A percentile compares a stretch with the other conserved stretches of the same genome.
Conservation (phyloP, 2,113 vertebrate genomes). For the Oryctolagus cuniculus region mOryCun1.1 NC_091442.1:91555001-91555500, state of each 20-base stretch:
- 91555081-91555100: not conserved
- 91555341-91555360: conserved; percentile 83
- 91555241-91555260: conserved; percentile 74
- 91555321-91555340: conserved; percentile 78
- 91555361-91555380: conserved; percentile 74
- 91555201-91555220: not conserved
- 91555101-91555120: no score
- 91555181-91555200: conserved; percentile 61
- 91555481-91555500: conserved; percentile 84
- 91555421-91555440: conserved; percentile 78
- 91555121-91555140: not conserved
- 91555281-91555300: conserved; percentile 72
- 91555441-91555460: conserved; percentile 82
- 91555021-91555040: not conserved
- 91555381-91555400: conserved; percentile 78
- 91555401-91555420: conserved; percentile 73
- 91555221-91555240: conserved; percentile 54
- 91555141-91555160: conserved; percentile 15
- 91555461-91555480: conserved; percentile 83
- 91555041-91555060: not conserved
- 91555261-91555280: conserved; percentile 68
- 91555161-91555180: conserved; percentile 7
- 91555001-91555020: not conserved
- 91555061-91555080: not conserved
- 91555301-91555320: conserved; percentile 75